Base-by-base conservation (phyloP, 1,140 invertebrate genomes). In the Chironomus striatipennis region DNA sequence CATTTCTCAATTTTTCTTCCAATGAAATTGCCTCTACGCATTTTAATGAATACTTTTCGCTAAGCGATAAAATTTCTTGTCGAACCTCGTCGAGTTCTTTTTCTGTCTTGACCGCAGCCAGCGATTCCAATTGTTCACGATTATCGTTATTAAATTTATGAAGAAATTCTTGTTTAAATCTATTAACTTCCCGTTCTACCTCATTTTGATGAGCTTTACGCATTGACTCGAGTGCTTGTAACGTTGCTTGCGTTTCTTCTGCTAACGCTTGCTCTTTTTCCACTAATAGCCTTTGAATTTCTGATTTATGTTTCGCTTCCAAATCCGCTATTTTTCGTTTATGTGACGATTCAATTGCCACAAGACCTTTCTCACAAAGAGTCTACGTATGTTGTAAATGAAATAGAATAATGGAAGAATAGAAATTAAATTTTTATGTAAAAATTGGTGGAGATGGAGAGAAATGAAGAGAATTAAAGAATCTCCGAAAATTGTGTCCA, bases 171-270 rank as follows among this genome's bases (percentile, higher is more conserved):
- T 91, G 86, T 80, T 95, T 95, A 81, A 95, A 95, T 80, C 92
- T 92, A 15, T 91, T 86, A 12, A 95, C 91, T 84, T 96, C 92
- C 73, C 90, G 88, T 78, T 95, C 90, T 21, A 97, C 91, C 81
- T 97, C 94, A 76, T 90, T 91, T 83, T 96, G 93, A 81, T 97
- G 95, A 0, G 94, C 94, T 82, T 96, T 95, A 64, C 93, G 87
- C 90, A 97, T 95, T 4, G 93, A 94, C 82, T 97, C 95, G 74
- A 97, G 83, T 15, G 95, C 94, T 76, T 89, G 88, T 74, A 92
- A 79, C 34, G 90, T 91, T 5, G 90, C 90, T 81, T 94, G 92
- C 7, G 93, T 95, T 83, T 96, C 94, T 82, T 96, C 93, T 15
- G 92, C 92, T 42, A 96, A 81, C 5, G 93, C 93, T 77, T 94